phyloP scores from a whole-genome alignment of 2,113 vertebrate species.

The Gopherus evgoodei region DNA sequence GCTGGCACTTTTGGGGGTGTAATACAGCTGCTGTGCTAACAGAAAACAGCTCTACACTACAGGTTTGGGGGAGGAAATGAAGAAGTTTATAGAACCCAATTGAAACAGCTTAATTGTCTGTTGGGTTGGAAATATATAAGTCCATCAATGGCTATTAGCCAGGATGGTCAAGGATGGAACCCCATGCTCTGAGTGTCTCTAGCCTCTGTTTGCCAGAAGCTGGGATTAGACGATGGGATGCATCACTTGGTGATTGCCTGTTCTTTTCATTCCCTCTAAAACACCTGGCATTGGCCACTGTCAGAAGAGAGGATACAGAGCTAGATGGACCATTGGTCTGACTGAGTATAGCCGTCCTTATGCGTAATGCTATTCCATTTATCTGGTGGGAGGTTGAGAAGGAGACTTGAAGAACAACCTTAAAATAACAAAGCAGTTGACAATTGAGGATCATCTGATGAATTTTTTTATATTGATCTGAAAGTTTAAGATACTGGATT shows the following conservation, averaged over 20 bases:
- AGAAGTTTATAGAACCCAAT: background rate
- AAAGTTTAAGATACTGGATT: slow-evolving; percentile 45
- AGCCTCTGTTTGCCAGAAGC: background rate
- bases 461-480: slow-evolving; percentile 28
- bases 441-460: slow-evolving; percentile 14
- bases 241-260: background rate
- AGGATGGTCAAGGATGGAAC: background rate
- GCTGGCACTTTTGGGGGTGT: background rate
- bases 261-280: background rate
- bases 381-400: slow-evolving; percentile 39
- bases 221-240: background rate
- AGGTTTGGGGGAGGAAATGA: background rate
- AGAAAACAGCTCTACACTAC: background rate
- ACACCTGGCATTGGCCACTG: background rate
- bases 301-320: background rate
- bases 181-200: background rate
- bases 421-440: slow-evolving; percentile 27
- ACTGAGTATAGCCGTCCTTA: background rate
- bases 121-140: slow-evolving; percentile 25
- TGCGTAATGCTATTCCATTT: slow-evolving; percentile 32
- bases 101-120: background rate
- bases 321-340: background rate
- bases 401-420: background rate
- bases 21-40: background rate
- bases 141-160: background rate